Evolutionary conservation across 2,888 invertebrate species (phyloP).

Genomic region (Melanotus villosus): DNA sequence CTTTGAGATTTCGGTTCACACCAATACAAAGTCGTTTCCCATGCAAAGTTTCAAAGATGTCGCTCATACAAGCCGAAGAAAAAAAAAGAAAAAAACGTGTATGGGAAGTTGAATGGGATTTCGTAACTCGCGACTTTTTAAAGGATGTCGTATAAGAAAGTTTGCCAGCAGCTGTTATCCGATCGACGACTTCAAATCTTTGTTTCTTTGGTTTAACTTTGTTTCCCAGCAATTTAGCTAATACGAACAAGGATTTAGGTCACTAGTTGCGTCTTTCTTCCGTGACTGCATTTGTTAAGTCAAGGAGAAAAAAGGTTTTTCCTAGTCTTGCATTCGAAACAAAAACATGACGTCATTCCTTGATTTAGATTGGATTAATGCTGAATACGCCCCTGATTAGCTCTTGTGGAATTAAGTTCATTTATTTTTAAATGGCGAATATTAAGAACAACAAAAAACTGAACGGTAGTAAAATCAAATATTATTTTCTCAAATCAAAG

Average conservation of each 20-base stretch:
- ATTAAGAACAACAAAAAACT: no score
- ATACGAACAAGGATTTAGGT: background rate
- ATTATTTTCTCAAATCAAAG: no score
- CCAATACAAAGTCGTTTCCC: background rate
- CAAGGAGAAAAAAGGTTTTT: no score
- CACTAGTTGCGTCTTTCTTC: background rate
- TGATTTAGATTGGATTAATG: no score
- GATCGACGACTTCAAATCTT: slow-evolving; percentile 3
- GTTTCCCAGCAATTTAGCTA: slow-evolving; percentile 1
- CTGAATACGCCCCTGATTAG: no score
- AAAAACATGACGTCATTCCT: no score
- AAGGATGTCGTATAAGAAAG: background rate
- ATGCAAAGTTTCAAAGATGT: slow-evolving; percentile 1
- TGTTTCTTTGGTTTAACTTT: background rate
- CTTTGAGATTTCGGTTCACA: slow-evolving; percentile 6
- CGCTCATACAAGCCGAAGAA: background rate
- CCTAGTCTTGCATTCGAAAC: no score
- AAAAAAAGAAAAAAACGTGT: no score
- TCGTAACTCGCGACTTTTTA: background rate
- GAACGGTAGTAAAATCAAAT: no score
- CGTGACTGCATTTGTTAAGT: no score
- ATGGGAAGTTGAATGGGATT: background rate
- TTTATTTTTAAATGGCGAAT: no score
- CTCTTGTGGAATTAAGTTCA: no score
- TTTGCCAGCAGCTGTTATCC: background rate